Percentiles rank a stretch among this genome's conserved stretches.
Conservation (phyloP, 2,113 vertebrate species). For the Sminthopsis crassicaudata region DNA sequence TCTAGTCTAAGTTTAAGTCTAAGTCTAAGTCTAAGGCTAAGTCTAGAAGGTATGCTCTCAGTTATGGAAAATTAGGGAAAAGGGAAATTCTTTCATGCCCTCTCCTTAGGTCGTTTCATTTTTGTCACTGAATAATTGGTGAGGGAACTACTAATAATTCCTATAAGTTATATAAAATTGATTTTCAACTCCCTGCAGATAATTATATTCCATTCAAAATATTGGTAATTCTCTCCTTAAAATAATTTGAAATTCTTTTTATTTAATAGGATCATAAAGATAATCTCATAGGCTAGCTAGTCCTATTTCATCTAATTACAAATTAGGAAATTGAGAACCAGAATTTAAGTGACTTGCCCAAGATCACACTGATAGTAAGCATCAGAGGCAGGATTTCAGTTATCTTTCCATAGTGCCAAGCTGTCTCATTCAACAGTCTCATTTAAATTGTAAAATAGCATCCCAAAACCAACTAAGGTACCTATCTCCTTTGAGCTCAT, state of each 20-base stretch:
- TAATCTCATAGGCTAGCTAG: neutral
- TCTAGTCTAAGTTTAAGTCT: neutral
- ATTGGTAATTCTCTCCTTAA: neutral
- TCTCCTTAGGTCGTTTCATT: neutral
- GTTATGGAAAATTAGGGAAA: neutral
- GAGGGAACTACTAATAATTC: conserved; percentile 58
- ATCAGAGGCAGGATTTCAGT: neutral
- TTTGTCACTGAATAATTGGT: conserved; percentile 48
- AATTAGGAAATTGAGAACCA: neutral
- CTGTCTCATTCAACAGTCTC: neutral
- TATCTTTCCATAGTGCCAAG: neutral
- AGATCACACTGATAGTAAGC: neutral
- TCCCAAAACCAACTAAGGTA: neutral
- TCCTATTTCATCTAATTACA: neutral
- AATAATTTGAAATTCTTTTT: neutral
- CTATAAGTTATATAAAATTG: conserved; percentile 48
- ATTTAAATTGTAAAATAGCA: conserved; percentile 7
- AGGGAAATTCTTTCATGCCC: no score
- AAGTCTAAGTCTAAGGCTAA: no score
- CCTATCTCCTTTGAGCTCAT: neutral
- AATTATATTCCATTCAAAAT: conserved; percentile 50
- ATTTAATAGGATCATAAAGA: neutral
- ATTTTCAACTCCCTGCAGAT: conserved; percentile 52
- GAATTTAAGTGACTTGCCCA: neutral
- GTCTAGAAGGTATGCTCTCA: neutral